Evolutionary conservation across 2,797 vertebrate genomes (phyloP), one percentile per base, ranked within the genome.

Genomic region (Pseudochirops cupreus): DNA sequence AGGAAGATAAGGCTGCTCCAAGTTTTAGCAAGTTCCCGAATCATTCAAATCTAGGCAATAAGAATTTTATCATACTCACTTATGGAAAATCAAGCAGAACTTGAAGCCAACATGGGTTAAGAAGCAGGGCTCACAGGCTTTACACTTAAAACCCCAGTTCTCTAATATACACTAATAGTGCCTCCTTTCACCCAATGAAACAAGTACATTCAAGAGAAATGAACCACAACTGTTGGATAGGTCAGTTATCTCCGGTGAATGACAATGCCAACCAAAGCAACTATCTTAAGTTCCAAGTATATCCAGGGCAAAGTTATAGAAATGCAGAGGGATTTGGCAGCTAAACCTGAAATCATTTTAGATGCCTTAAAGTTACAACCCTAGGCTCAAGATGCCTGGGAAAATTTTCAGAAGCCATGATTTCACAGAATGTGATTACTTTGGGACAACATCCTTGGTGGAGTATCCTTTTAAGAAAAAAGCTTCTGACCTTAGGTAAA

Each of bases 361-460:
- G 97, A 94, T 95, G 94, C 96, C 95, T 57, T 96, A 96, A 95
- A 96, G 97, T 98, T 96, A 97, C 97, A 98, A 98, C 56, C 91
- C 56, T 56, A 21, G 5, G 92, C 94, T 94, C 91, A 39, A 95
- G 95, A 94, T 95, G 93, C 74, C 97, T n/a, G 28, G 94, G 93
- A 31, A 93, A 94, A 92, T 97, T 97, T 82, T 97, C 97, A 96
- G 96, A 97, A 97, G 97, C 92, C 93, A 91, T 91, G 91, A 97
- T 97, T 96, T 96, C 91, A 93, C 93, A 95, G 97, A 96, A 97
- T 97, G 94, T 91, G 92, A 96, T 93, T 58, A 91, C 92, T 95
- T 57, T 93, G 92, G 59, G 97, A 97, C 92, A 94, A 90, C 62
- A 56, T 95, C 93, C 92, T 94, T 94, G 89, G 96, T 96, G 92